These are phyloP conservation scores for Lichenostomus cassidix DNA, from an alignment of 2,113 vertebrate genomes.

Conservation along the genomic window DNA sequence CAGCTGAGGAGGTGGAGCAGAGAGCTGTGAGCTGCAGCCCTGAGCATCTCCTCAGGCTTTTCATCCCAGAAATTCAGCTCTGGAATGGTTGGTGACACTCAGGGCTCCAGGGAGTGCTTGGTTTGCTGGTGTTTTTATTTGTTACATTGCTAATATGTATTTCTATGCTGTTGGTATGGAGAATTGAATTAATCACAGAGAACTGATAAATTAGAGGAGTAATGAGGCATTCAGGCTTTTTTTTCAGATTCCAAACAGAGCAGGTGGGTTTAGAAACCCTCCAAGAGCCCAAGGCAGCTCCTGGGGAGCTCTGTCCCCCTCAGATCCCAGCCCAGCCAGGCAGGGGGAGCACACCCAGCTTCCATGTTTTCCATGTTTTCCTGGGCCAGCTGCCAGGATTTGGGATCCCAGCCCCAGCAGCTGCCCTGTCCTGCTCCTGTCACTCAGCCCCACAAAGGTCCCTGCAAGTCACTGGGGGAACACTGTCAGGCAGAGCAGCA, in stretches of 20 bases:
- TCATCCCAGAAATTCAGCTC: not conserved
- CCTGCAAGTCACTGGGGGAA: not conserved
- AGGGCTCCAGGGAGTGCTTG: not conserved
- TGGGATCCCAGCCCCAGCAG: not conserved
- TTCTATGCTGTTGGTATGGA: not conserved
- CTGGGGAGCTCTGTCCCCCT: not conserved
- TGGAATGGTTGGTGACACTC: not conserved
- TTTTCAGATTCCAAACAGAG: not conserved
- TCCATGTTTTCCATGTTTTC: not conserved
- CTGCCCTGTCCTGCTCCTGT: slow-evolving; percentile 26
- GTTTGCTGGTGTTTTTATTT: not conserved
- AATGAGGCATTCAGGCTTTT: not conserved
- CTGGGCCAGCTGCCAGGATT: not conserved
- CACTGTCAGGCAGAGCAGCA: not conserved
- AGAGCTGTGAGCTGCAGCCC: not conserved
- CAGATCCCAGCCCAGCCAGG: not conserved
- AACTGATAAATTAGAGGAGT: not conserved
- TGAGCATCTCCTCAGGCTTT: not conserved
- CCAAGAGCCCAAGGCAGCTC: not conserved
- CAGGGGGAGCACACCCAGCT: not conserved
- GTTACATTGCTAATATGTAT: not conserved
- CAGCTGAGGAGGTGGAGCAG: not conserved
- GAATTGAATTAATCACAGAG: not conserved
- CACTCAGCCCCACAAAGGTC: not conserved
- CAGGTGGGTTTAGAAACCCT: not conserved